phyloP scores from a whole-genome alignment of 2,113 vertebrate species.

The Clarias gariepinus region DNA sequence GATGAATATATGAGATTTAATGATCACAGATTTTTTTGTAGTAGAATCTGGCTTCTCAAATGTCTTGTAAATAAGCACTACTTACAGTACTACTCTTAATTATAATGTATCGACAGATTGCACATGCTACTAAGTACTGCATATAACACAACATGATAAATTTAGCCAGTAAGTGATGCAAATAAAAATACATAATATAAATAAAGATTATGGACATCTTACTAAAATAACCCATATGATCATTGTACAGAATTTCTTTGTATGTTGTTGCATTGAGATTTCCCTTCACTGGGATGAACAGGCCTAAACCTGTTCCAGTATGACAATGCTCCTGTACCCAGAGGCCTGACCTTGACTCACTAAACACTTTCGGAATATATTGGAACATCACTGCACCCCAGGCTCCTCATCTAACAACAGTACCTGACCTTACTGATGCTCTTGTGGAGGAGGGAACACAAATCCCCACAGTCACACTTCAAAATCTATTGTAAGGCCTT shows the following conservation, averaged over 20 bases:
- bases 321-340: neutral
- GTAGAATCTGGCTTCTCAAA: neutral
- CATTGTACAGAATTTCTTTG: too few species aligned
- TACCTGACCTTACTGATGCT: neutral
- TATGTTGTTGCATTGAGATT: too few species aligned
- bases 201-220: neutral
- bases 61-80: neutral
- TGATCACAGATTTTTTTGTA: neutral
- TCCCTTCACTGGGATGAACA: too few species aligned
- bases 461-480: neutral
- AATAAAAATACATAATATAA: neutral
- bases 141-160: neutral
- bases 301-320: too few species aligned
- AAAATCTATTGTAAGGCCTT: neutral
- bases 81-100: neutral
- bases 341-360: neutral
- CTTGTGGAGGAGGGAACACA: neutral
- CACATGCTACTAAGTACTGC: neutral
- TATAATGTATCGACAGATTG: neutral
- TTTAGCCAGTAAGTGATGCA: neutral
- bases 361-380: neutral
- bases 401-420: neutral
- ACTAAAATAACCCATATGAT: neutral
- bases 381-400: neutral
- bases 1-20: neutral